These are phyloP conservation scores for Nomada lathburiana DNA, from an alignment of 2,888 invertebrate genomes.

Conservation along the genomic window DNA sequence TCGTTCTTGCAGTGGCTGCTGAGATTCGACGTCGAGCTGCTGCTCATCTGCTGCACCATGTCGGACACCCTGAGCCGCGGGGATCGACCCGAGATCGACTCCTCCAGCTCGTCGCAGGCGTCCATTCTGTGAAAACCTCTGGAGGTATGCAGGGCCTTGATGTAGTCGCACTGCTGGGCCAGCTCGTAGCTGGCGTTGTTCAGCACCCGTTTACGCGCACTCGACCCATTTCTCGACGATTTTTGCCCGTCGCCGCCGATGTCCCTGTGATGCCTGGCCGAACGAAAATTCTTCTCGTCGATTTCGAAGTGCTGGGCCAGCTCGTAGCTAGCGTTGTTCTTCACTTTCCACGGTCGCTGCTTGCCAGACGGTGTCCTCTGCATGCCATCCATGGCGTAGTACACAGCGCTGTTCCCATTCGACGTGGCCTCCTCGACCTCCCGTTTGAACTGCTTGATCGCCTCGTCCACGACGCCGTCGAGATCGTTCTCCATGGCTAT, in stretches of 20 bases:
- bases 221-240: conserved; percentile 36
- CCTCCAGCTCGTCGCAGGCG: conserved; percentile 80
- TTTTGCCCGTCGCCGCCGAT: conserved; percentile 29
- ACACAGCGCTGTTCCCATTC: conserved; percentile 53
- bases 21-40: conserved; percentile 69
- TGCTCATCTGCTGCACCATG: conserved; percentile 70
- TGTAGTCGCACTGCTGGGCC: conserved; percentile 80
- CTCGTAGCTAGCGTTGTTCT: conserved; percentile 83
- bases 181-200: conserved; percentile 82
- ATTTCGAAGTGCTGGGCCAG: conserved; percentile 80
- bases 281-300: conserved; percentile 70
- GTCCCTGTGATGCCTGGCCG: conserved; percentile 53
- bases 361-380: conserved; percentile 65
- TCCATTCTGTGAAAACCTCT: conserved; percentile 77
- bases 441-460: conserved; percentile 76
- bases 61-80: conserved; percentile 70
- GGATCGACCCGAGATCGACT: conserved; percentile 62
- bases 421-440: conserved; percentile 74
- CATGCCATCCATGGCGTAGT: conserved; percentile 62
- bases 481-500: conserved; percentile 80
- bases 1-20: conserved; percentile 26
- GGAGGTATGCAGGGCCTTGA: conserved; percentile 73
- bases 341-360: conserved; percentile 69
- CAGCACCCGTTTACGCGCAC: conserved; percentile 63
- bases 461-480: conserved; percentile 78